Evolutionary conservation across 2,113 vertebrate species (phyloP), one percentile per base, ranked within the genome.

Genomic region (Hystrix cristata): DNA sequence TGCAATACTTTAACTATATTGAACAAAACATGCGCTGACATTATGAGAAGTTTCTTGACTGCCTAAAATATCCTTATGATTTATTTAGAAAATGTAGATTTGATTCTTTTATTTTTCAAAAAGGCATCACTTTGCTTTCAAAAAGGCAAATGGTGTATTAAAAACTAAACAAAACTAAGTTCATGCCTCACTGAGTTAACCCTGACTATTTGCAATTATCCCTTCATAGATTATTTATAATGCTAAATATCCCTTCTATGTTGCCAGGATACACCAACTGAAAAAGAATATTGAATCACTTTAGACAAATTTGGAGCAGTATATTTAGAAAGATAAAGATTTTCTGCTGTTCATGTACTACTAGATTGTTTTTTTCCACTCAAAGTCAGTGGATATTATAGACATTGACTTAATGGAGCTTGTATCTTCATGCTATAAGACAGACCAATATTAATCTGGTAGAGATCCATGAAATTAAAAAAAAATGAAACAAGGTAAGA

Each of bases 151-250:
- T 19, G 18, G 60, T 27, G 81, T 85, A 59, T 81, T 95, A 80
- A 94, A 80, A 94, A 85, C 82, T 80, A 94, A 94, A 51, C 23
- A 95, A 95, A 90, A 31, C 13, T 57, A 95, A 93, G 16, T 81
- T 19, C 16, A 25, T 65, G 46, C 46, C 21, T 94, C 83, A 64
- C 65, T 95, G 71, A 91, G 18, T 93, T 95, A 88, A 74, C 29
- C 76, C 95, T 93, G 60, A 51, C 76, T 91, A 86, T 91, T 95
- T 95, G 53, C n/a, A 95, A 82, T 89, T 89, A 96, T 82, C 21
- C 19, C 48, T 79, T 96, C 55, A 95, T 86, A 91, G 65, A 93
- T 93, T 95, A 95, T 95, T 95, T 16, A 94, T 93, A 81, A 78
- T n/a, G 53, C 46, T 93, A 94, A 95, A 92, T 87, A 92, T 94